Evolutionary conservation across 2,113 vertebrate genomes (phyloP).

Genomic region (Herpetotheres cachinnans): DNA sequence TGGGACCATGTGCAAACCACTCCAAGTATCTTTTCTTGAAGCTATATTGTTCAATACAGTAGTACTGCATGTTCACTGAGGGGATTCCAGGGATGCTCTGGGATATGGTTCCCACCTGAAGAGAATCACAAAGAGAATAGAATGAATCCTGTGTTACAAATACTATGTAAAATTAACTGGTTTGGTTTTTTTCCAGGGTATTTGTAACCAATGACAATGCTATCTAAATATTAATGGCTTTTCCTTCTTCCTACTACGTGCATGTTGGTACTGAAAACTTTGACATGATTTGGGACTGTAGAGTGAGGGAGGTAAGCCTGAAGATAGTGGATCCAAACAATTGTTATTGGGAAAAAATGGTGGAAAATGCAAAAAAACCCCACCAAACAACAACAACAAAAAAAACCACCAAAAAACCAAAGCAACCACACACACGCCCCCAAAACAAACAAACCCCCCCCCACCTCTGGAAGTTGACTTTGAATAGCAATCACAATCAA

Average conservation of each 20-base stretch:
- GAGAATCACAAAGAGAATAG: background rate
- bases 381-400: no score
- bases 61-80: background rate
- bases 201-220: background rate
- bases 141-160: background rate
- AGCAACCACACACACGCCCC: background rate
- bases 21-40: background rate
- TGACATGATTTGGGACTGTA: background rate
- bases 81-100: background rate
- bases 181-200: background rate
- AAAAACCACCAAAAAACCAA: background rate
- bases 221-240: background rate
- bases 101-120: background rate
- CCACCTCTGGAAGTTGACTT: background rate
- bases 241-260: background rate
- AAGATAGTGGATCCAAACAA: background rate
- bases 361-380: background rate
- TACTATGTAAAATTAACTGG: background rate
- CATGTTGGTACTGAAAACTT: background rate
- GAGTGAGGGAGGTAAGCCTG: background rate
- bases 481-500: background rate
- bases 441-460: accelerated
- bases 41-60: background rate
- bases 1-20: background rate
- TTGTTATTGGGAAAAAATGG: background rate